Evolutionary conservation across 2,113 vertebrate species (phyloP).

Genomic region (Opisthocomus hoazin): DNA sequence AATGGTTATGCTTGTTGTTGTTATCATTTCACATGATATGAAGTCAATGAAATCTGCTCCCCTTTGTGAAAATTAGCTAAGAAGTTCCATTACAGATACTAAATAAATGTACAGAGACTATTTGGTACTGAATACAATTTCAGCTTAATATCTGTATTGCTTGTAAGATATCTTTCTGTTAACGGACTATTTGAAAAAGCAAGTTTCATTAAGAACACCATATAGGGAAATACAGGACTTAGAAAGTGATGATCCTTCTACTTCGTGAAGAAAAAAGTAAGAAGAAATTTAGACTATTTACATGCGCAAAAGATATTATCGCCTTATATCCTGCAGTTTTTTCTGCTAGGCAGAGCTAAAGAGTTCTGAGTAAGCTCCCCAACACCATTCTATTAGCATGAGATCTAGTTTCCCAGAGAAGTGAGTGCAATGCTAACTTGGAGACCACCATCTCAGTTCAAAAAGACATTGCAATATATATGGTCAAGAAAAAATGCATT

Average conservation of each 20-base stretch:
- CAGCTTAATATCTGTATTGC: not conserved
- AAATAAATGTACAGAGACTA: not conserved
- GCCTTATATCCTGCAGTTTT: not conserved
- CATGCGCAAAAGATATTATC: accelerated
- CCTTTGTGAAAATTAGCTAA: not conserved
- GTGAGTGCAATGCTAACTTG: not conserved
- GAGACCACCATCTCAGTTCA: not conserved
- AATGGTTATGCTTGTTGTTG: not conserved
- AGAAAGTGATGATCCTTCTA: not conserved
- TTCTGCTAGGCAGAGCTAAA: not conserved
- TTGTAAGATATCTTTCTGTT: not conserved
- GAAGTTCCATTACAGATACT: not conserved
- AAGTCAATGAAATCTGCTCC: not conserved
- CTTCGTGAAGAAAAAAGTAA: not conserved
- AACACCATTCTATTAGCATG: not conserved
- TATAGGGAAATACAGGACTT: not conserved
- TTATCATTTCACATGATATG: not conserved
- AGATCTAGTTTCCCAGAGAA: not conserved
- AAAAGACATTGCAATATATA: not conserved
- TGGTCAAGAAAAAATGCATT: not conserved
- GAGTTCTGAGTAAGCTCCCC: not conserved
- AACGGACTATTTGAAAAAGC: not conserved
- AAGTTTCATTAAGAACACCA: not conserved
- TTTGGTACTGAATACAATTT: not conserved
- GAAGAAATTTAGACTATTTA: not conserved